Percentiles rank a stretch among this genome's conserved stretches.
Conservation (phyloP, 2,113 vertebrate genomes). For the Pteropus alecto region DNA sequence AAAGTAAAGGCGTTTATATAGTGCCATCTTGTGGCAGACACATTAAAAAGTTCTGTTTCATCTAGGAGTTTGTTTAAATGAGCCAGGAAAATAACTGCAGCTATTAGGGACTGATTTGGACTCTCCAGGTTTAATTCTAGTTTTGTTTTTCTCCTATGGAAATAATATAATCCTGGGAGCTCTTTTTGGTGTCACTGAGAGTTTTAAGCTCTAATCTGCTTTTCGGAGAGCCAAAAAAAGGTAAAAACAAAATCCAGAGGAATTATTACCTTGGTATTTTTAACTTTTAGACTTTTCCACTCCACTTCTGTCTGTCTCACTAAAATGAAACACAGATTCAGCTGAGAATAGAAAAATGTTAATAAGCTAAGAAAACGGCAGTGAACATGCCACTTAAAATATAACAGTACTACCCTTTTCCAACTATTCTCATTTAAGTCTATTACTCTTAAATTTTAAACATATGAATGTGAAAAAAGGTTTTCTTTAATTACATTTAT, state of each 20-base stretch:
- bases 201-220: constrained; percentile 21
- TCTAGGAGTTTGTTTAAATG: not conserved
- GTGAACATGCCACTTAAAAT: not conserved
- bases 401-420: not conserved
- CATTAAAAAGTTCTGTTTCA: fast-evolving
- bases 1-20: constrained; percentile 62
- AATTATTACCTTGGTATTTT: not conserved
- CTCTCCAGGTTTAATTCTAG: not conserved
- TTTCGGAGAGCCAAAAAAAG: not conserved
- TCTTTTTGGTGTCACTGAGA: not conserved
- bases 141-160: not conserved
- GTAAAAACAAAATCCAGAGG: not conserved
- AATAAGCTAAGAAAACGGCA: not conserved
- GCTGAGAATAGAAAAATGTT: not conserved
- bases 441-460: not conserved
- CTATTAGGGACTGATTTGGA: not conserved
- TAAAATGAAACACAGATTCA: constrained; percentile 26
- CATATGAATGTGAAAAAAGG: not conserved
- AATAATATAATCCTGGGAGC: not conserved
- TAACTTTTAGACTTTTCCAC: not conserved
- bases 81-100: not conserved
- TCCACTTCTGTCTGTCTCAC: not conserved
- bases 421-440: not conserved
- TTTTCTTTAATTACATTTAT: not conserved
- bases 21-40: constrained; percentile 80